These are phyloP conservation scores for Pampusana beccarii DNA, from an alignment of 2,113 vertebrate genomes.

Conservation along the genomic window DNA sequence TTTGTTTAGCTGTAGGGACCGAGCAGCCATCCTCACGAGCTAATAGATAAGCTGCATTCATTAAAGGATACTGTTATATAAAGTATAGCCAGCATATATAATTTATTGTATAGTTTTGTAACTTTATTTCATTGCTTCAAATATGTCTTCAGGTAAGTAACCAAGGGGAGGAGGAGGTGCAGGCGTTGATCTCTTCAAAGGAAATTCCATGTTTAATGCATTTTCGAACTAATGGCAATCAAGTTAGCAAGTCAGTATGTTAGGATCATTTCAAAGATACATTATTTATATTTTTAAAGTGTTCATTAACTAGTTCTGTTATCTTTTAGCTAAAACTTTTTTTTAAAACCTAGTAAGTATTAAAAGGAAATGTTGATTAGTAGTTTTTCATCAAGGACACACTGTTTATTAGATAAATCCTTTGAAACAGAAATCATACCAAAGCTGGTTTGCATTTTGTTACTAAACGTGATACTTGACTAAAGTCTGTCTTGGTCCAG, in stretches of 20 bases:
- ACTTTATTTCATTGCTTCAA: neutral
- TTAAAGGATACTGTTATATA: no score
- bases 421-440: neutral
- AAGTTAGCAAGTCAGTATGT: neutral
- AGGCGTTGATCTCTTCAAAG: neutral
- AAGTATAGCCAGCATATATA: no score
- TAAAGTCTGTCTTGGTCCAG: conserved; percentile 69
- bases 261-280: neutral
- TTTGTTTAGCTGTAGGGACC: no score
- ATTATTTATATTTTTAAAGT: neutral
- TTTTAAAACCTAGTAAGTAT: neutral
- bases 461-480: neutral
- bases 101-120: no score
- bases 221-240: neutral
- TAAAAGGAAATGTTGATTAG: neutral
- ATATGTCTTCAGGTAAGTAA: no score
- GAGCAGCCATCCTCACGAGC: no score
- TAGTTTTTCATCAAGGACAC: neutral
- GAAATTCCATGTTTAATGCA: neutral
- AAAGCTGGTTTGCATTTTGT: neutral
- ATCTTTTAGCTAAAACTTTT: neutral
- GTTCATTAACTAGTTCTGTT: neutral
- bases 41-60: no score
- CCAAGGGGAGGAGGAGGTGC: no score
- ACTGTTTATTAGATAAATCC: neutral